Conservation (phyloP, 2,888 invertebrate species). For the Hymenopus coronatus region DNA sequence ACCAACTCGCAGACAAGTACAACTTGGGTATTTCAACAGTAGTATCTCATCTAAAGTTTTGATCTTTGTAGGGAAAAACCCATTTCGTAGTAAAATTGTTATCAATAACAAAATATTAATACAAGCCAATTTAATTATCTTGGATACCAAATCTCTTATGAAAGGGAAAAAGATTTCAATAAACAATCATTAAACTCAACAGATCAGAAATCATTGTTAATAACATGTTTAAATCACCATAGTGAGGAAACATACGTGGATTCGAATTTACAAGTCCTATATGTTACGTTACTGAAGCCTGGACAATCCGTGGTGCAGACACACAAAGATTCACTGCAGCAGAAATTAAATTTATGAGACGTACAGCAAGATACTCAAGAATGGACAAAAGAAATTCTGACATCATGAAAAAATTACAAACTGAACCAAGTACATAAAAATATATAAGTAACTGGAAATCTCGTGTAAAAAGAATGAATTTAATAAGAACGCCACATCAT, state of each 20-base stretch:
- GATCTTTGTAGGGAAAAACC: too few species aligned
- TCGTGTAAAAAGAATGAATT: background rate
- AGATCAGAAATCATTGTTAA: too few species aligned
- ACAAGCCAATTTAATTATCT: too few species aligned
- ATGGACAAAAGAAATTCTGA: too few species aligned
- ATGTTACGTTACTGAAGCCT: background rate
- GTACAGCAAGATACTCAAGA: background rate
- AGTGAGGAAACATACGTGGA: background rate
- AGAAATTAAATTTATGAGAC: background rate
- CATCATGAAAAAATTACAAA: background rate
- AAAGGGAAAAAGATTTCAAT: too few species aligned
- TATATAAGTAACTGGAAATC: background rate
- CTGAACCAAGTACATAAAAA: background rate
- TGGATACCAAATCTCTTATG: too few species aligned
- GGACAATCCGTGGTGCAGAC: background rate
- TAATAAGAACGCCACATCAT: background rate
- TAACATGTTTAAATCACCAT: background rate
- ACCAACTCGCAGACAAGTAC: too few species aligned
- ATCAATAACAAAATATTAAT: too few species aligned
- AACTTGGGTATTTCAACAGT: too few species aligned
- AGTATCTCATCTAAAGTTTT: too few species aligned
- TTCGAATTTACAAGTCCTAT: background rate
- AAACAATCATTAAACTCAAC: too few species aligned
- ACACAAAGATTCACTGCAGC: background rate
- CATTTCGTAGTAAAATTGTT: too few species aligned